Conservation (phyloP, 1,140 invertebrate genomes). For the Chironomus tepperi region DNA sequence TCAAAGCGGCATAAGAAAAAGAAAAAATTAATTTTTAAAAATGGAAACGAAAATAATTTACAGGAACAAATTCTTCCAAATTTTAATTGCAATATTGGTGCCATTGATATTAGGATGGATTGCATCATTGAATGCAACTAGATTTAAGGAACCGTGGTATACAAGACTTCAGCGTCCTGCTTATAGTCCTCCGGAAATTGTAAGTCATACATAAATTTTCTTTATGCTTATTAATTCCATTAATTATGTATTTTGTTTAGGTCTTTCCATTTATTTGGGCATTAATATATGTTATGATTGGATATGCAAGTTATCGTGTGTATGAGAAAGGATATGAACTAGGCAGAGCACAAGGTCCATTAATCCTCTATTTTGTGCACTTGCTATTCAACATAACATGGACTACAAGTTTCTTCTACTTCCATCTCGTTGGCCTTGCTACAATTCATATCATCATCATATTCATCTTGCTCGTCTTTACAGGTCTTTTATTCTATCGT, state of each 20-base stretch:
- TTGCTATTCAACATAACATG: neutral
- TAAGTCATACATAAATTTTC: neutral
- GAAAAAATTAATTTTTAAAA: neutral
- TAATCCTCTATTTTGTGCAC: neutral
- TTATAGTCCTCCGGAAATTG: neutral
- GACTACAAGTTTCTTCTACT: neutral
- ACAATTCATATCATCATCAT: neutral
- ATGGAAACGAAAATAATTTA: neutral
- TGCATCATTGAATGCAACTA: neutral
- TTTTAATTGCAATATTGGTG: neutral
- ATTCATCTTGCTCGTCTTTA: neutral
- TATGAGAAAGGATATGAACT: neutral
- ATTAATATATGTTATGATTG: neutral
- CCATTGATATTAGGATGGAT: neutral
- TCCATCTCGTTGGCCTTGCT: neutral
- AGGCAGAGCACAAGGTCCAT: neutral
- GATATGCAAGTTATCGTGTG: neutral
- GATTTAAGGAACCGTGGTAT: neutral
- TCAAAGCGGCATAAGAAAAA: neutral
- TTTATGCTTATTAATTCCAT: neutral
- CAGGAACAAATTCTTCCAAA: neutral
- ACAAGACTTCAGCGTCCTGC: neutral
- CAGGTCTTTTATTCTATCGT: conserved; percentile 48
- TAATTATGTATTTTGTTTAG: neutral
- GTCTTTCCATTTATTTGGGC: neutral